Evolutionary conservation across 2,888 invertebrate species (phyloP).

Genomic region (Abrostola tripartita): DNA sequence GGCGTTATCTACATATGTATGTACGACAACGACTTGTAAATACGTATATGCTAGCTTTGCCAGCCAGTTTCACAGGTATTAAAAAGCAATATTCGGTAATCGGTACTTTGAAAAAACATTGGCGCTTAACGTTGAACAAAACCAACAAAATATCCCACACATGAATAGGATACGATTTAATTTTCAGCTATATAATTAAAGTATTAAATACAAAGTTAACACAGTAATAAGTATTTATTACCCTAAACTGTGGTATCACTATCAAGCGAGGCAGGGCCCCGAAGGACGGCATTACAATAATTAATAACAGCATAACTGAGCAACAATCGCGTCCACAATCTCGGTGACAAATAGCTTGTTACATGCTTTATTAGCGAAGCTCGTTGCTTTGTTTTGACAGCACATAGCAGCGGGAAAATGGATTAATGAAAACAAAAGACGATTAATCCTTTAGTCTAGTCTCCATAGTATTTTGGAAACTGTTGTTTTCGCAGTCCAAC

Average conservation of each 20-base stretch:
- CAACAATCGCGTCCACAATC: slow-evolving; percentile 36
- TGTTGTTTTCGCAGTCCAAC: no score
- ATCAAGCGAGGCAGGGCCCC: not conserved
- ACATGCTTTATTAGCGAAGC: slow-evolving; percentile 28
- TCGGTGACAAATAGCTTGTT: slow-evolving; percentile 28
- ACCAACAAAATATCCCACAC: no score
- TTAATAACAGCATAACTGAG: slow-evolving; percentile 14
- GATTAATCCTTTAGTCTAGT: no score
- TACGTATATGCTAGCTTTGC: not conserved
- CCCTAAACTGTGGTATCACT: slow-evolving; percentile 27
- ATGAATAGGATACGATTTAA: no score
- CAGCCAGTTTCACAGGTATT: no score
- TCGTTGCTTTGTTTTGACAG: slow-evolving; percentile 4
- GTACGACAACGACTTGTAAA: not conserved
- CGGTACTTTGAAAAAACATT: no score
- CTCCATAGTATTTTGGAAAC: no score
- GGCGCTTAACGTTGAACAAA: no score
- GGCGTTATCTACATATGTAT: not conserved
- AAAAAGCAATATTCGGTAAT: no score
- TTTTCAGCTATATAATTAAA: no score
- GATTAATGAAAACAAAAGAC: not conserved
- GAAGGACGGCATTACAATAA: slow-evolving; percentile 17
- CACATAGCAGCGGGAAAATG: not conserved
- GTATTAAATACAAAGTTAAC: no score
- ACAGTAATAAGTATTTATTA: slow-evolving; percentile 7